Percentiles rank a stretch among this genome's conserved stretches.
These are phyloP conservation scores for Endotricha flammealis DNA, from an alignment of 2,888 invertebrate species.

Conservation along the genomic window DNA sequence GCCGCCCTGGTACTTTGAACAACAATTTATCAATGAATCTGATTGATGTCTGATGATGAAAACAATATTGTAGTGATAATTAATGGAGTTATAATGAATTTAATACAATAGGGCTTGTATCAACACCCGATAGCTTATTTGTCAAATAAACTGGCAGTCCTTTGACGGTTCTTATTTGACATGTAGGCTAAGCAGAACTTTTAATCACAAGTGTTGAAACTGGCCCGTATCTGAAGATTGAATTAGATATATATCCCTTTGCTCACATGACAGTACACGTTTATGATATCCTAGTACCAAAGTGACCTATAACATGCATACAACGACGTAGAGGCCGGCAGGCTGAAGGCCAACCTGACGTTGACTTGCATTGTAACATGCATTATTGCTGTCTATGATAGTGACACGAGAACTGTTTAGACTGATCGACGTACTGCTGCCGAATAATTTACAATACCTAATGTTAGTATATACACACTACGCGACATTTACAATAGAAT, in stretches of 20 bases:
- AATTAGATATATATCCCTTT: background rate
- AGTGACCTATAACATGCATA: background rate
- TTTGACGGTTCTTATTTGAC: no score
- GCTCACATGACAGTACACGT: background rate
- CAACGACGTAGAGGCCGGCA: background rate
- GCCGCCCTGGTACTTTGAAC: slow-evolving; percentile 1
- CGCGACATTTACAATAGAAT: background rate
- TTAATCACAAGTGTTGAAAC: no score
- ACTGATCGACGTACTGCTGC: slow-evolving; percentile 16
- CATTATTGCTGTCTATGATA: slow-evolving; percentile 2
- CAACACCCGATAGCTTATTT: no score
- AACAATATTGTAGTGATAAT: no score
- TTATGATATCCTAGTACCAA: background rate
- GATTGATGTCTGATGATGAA: no score
- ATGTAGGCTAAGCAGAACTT: no score
- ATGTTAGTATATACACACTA: slow-evolving; percentile 1
- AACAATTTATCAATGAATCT: no score
- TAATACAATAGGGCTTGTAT: no score
- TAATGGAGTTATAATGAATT: no score
- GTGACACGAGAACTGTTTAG: slow-evolving; percentile 24
- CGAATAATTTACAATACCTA: slow-evolving; percentile 2
- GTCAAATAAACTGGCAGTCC: no score
- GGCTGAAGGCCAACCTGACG: slow-evolving; percentile 2
- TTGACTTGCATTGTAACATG: background rate
- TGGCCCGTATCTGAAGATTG: no score